Conservation (phyloP, 1,140 invertebrate genomes). For the Sesamia nonagrioides region DNA sequence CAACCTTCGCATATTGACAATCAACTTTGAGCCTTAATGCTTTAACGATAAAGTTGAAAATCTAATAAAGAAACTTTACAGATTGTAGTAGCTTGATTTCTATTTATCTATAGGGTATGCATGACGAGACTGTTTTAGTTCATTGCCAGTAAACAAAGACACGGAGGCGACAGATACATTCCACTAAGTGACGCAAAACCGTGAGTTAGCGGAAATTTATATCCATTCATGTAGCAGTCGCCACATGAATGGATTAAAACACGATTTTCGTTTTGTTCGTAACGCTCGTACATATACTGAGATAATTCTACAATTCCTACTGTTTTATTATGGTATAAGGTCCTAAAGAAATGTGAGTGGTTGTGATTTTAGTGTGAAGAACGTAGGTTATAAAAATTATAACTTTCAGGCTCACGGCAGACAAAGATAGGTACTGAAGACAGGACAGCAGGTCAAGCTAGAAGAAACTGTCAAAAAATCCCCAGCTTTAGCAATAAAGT, state of each 20-base stretch:
- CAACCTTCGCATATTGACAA: no score
- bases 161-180: neutral
- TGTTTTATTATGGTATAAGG: neutral
- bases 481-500: no score
- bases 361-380: neutral
- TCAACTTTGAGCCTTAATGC: no score
- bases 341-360: neutral
- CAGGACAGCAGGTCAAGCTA: no score
- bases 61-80: no score
- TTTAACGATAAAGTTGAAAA: no score
- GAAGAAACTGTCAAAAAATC: no score
- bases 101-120: neutral
- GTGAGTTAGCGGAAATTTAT: conserved; percentile 42
- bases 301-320: conserved; percentile 8
- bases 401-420: neutral
- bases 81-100: no score
- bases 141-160: conserved; percentile 10
- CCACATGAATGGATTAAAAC: conserved; percentile 19
- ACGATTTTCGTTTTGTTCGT: conserved; percentile 2
- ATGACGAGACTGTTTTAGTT: neutral
- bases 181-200: conserved; percentile 1
- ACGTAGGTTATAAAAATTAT: neutral
- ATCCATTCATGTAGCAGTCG: neutral
- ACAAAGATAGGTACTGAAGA: no score
- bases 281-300: conserved; percentile 7